These are phyloP conservation scores for Platanista minor DNA, from an alignment of 2,113 vertebrate genomes.

Conservation along the genomic window DNA sequence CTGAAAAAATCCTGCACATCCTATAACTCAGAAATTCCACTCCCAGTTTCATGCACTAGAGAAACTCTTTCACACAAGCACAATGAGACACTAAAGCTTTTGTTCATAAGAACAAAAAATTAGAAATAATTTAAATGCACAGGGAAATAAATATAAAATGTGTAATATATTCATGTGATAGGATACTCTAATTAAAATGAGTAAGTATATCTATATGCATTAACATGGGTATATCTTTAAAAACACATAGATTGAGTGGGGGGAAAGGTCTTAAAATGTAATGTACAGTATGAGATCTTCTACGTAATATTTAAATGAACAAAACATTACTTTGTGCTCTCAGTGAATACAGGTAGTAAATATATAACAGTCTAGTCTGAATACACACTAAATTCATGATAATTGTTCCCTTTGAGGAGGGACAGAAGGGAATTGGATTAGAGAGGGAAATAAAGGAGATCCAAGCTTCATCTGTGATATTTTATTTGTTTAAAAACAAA, in stretches of 20 bases:
- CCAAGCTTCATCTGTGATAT: neutral
- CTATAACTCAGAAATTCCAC: neutral
- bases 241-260: neutral
- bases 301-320: neutral
- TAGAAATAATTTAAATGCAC: neutral
- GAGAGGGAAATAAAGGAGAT: neutral
- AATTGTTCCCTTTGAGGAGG: neutral
- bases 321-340: neutral
- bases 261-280: neutral
- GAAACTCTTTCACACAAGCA: neutral
- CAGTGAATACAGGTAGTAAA: neutral
- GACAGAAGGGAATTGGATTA: neutral
- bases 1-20: neutral
- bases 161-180: neutral
- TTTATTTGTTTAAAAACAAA: neutral
- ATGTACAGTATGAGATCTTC: neutral
- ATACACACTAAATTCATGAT: neutral
- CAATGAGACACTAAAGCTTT: neutral
- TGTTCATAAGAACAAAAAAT: neutral
- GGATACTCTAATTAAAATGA: neutral
- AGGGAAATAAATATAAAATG: neutral
- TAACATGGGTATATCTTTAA: neutral
- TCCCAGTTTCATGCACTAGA: neutral
- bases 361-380: neutral
- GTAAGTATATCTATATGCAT: neutral